phyloP scores from a whole-genome alignment of 2,888 invertebrate species.

The Tholera decimalis region DNA sequence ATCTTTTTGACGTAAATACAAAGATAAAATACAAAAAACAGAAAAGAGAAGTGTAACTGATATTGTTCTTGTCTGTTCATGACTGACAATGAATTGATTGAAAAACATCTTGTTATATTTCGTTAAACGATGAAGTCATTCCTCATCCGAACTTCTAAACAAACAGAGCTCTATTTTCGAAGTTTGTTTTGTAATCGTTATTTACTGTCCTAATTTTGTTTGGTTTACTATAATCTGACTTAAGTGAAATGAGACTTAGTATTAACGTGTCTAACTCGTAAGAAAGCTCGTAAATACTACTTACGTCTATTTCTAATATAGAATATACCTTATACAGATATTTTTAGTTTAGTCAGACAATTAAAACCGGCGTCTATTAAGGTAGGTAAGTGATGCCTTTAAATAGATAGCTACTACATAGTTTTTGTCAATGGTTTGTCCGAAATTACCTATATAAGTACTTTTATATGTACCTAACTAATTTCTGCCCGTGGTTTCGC shows the following conservation, averaged over 20 bases:
- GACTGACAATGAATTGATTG: constrained; percentile 5
- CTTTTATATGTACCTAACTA: too few species aligned
- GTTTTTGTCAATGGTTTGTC: too few species aligned
- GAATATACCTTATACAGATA: too few species aligned
- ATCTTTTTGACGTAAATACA: constrained; percentile 29
- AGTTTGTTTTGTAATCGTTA: not conserved
- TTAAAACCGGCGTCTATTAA: too few species aligned
- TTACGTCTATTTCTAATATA: too few species aligned
- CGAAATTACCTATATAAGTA: too few species aligned
- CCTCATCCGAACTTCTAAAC: not conserved
- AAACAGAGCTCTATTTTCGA: not conserved
- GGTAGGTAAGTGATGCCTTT: too few species aligned
- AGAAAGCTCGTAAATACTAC: not conserved
- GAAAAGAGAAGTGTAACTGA: constrained; percentile 20
- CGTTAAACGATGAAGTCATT: not conserved
- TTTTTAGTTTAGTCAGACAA: too few species aligned
- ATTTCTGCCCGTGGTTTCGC: too few species aligned
- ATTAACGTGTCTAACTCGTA: not conserved
- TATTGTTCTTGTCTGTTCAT: constrained; percentile 22
- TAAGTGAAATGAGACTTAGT: not conserved
- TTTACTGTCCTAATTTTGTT: not conserved
- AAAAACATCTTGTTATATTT: not conserved
- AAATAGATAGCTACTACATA: too few species aligned
- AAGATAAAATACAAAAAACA: constrained; percentile 21
- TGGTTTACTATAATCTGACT: not conserved